Conservation (phyloP, 1,140 invertebrate species). For the Mesaphorura yosii region DNA sequence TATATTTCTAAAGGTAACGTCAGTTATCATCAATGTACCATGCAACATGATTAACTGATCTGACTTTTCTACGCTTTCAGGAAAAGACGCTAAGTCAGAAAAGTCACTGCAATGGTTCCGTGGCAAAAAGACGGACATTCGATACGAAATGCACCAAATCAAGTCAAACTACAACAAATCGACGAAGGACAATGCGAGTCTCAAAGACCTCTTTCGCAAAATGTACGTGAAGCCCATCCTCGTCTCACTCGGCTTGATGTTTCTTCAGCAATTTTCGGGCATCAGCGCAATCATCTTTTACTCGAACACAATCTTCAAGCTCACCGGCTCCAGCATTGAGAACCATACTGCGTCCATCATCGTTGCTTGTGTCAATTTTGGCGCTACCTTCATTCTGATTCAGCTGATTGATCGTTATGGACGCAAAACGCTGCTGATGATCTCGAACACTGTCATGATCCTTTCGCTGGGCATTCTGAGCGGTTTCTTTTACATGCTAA, state of each 20-base stretch:
- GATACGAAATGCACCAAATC: slow-evolving; percentile 63
- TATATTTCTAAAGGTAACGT: slow-evolving; percentile 56
- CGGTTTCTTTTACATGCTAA: slow-evolving; percentile 48
- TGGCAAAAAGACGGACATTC: slow-evolving; percentile 35
- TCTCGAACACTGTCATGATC: slow-evolving; percentile 40
- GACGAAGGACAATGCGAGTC: slow-evolving; percentile 42
- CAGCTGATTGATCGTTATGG: slow-evolving; percentile 40
- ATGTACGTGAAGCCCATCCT: slow-evolving; percentile 58
- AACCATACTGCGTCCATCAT: slow-evolving; percentile 37
- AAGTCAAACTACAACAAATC: slow-evolving; percentile 57
- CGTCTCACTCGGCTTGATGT: slow-evolving; percentile 75
- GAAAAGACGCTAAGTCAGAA: slow-evolving; percentile 47
- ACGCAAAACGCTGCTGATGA: slow-evolving; percentile 43
- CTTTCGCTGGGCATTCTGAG: slow-evolving; percentile 51
- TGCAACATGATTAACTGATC: neutral
- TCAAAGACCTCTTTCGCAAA: slow-evolving; percentile 52
- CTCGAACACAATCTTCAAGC: slow-evolving; percentile 40
- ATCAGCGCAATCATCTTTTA: slow-evolving; percentile 43
- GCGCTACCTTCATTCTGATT: slow-evolving; percentile 39
- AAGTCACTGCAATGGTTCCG: slow-evolving; percentile 53
- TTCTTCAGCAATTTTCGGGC: slow-evolving; percentile 71
- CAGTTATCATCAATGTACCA: too few species aligned
- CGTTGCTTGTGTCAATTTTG: slow-evolving; percentile 38
- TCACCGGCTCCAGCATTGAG: slow-evolving; percentile 53
- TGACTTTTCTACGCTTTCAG: slow-evolving; percentile 31